phyloP scores from a whole-genome alignment of 2,113 vertebrate species.

The Columba livia region DNA sequence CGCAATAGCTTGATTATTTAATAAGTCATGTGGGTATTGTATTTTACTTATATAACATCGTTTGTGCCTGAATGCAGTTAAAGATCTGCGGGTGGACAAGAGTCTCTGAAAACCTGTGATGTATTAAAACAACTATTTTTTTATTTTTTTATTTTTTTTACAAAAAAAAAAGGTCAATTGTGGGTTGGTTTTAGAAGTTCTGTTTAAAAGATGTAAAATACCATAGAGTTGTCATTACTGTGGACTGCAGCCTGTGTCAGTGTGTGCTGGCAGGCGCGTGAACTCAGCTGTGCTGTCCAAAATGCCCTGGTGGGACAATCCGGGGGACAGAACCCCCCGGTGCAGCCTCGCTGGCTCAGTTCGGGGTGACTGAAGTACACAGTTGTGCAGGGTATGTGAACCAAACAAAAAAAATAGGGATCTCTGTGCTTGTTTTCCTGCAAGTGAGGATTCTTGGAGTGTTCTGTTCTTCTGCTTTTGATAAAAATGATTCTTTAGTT shows the following conservation, averaged over 20 bases:
- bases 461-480: background rate
- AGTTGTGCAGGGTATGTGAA: background rate
- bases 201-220: fast-evolving
- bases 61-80: background rate
- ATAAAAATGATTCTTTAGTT: background rate
- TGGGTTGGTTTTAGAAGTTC: background rate
- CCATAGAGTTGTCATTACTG: background rate
- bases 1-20: background rate
- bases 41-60: background rate
- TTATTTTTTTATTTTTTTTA: no score
- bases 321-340: background rate
- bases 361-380: no score
- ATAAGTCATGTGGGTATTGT: background rate
- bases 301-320: fast-evolving
- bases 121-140: background rate
- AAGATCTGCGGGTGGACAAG: background rate
- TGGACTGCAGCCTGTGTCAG: fast-evolving
- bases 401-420: background rate
- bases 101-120: background rate
- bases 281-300: background rate
- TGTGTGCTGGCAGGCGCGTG: no score
- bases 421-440: background rate
- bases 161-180: no score
- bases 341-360: background rate
- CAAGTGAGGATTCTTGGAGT: background rate